Percentiles rank a stretch among this genome's conserved stretches.
Conservation (phyloP, 53 echinoderm and acorn worm species). For the Paelopatides confundens region DNA sequence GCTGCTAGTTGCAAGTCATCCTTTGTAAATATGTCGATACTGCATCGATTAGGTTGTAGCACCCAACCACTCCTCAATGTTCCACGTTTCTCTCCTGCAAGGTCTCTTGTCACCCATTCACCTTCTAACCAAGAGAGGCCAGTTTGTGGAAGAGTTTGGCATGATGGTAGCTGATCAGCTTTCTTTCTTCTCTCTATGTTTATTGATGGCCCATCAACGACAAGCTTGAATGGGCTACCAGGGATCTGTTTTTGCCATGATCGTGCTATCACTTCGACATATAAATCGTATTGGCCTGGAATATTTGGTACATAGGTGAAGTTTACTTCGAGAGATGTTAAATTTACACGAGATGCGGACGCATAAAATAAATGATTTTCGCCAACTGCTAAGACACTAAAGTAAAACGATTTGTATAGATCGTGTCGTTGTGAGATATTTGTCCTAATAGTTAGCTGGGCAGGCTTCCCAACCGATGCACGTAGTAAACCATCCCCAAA, state of each 20-base stretch:
- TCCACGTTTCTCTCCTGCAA: neutral
- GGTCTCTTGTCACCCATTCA: slow-evolving; percentile 1
- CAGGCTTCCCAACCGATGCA: neutral
- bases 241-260: neutral
- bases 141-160: neutral
- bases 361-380: slow-evolving; percentile 2
- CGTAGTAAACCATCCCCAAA: neutral
- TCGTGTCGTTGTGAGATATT: neutral
- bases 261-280: neutral
- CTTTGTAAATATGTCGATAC: slow-evolving; percentile 8
- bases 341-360: too few species aligned
- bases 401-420: neutral
- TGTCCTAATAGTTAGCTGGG: neutral
- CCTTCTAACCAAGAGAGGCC: slow-evolving; percentile 8
- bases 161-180: neutral
- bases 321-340: neutral
- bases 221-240: neutral
- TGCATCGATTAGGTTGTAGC: slow-evolving; percentile 20
- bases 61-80: slow-evolving; percentile 29
- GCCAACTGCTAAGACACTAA: slow-evolving; percentile 31
- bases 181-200: neutral
- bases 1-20: neutral
- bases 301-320: neutral
- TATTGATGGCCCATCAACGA: neutral
- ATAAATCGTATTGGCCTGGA: slow-evolving; percentile 26